Evolutionary conservation across 2,797 vertebrate species (phyloP).

Genomic region (Coregonus sp.): DNA sequence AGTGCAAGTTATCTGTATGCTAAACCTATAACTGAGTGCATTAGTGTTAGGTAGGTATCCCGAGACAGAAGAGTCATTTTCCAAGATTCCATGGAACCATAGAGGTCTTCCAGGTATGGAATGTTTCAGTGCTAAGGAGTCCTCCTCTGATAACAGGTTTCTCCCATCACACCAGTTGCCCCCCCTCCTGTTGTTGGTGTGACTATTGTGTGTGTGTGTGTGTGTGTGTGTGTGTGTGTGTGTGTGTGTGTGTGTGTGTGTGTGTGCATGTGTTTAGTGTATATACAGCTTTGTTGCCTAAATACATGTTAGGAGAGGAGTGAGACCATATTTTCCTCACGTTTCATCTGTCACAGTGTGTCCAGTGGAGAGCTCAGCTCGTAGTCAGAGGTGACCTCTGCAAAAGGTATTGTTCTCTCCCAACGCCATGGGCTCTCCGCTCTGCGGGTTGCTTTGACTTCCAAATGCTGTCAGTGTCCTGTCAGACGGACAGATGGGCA

Average conservation of each 20-base stretch:
- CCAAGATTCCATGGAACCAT: not conserved
- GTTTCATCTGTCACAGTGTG: conserved; percentile 1
- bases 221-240: not conserved
- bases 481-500: too few relatives aligned
- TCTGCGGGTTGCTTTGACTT: conserved; percentile 12
- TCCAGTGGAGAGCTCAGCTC: conserved; percentile 29
- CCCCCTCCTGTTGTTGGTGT: not conserved
- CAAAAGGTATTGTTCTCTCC: conserved; percentile 54
- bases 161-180: not conserved
- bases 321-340: not conserved
- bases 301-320: not conserved
- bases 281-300: not conserved
- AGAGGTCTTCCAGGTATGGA: not conserved
- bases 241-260: not conserved
- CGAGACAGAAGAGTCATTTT: not conserved
- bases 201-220: conserved; percentile 3
- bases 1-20: not conserved
- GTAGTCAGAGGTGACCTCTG: conserved; percentile 24
- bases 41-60: not conserved
- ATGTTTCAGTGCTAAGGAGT: not conserved
- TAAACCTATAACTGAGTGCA: not conserved
- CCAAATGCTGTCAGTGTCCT: too few relatives aligned
- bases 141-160: not conserved
- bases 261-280: not conserved
- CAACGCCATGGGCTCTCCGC: conserved; percentile 25